Percentiles rank a stretch among this genome's conserved stretches.
phyloP scores from a whole-genome alignment of 2,888 invertebrate genomes.

The Ethmia dodecea region DNA sequence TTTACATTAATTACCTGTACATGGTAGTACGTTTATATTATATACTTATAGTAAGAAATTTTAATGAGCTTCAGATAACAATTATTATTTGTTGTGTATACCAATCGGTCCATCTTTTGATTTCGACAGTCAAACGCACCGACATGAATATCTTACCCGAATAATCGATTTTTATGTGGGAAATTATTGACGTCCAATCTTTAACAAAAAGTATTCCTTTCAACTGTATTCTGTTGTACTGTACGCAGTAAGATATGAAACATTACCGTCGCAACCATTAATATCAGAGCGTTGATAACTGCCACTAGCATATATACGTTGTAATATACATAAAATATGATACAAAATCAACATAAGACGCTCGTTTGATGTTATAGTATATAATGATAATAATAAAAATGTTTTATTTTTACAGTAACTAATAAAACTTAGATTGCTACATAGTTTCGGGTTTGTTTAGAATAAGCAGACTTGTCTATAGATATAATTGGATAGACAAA shows the following conservation, averaged over 20 bases:
- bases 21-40: conserved; percentile 51
- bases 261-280: conserved; percentile 24
- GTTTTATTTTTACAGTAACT: conserved; percentile 51
- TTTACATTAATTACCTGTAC: conserved; percentile 50
- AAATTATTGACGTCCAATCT: not conserved
- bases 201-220: not conserved
- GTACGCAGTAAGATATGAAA: no score
- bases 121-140: conserved; percentile 8
- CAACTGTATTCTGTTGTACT: not conserved
- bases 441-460: conserved; percentile 41
- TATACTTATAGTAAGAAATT: conserved; percentile 40
- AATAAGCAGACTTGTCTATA: conserved; percentile 30
- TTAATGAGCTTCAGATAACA: conserved; percentile 62
- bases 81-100: no score
- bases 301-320: conserved; percentile 68
- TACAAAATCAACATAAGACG: conserved; percentile 49
- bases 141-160: not conserved
- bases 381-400: conserved; percentile 11
- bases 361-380: conserved; percentile 42
- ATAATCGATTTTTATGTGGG: not conserved
- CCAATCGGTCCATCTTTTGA: conserved; percentile 14
- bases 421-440: conserved; percentile 39
- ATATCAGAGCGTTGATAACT: conserved; percentile 62
- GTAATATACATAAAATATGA: conserved; percentile 56
- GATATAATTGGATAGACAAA: conserved; percentile 5